phyloP scores from a whole-genome alignment of 1,140 invertebrate genomes.

The Eumeta japonica region DNA sequence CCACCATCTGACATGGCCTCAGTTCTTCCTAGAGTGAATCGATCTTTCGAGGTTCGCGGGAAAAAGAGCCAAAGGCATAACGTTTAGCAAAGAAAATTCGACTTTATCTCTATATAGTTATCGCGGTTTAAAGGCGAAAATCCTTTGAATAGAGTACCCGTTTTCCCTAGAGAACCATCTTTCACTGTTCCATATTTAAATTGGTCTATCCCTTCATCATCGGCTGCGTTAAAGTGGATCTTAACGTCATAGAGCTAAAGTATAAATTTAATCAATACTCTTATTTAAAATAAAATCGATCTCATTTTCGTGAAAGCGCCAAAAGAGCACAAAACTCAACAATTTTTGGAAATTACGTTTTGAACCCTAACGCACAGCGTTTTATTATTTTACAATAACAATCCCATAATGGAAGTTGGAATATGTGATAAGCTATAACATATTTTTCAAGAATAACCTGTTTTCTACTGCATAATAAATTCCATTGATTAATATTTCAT shows the following conservation, averaged over 20 bases:
- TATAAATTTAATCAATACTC: constrained; percentile 7
- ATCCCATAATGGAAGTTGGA: too few relatives aligned
- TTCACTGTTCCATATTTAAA: constrained; percentile 47
- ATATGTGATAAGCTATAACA: too few relatives aligned
- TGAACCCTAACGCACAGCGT: too few relatives aligned
- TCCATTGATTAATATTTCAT: too few relatives aligned
- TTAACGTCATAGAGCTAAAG: constrained; percentile 2
- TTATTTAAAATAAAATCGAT: constrained; percentile 49
- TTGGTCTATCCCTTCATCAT: constrained; percentile 33
- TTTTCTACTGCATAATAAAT: too few relatives aligned
- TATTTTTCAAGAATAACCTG: too few relatives aligned
- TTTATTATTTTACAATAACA: too few relatives aligned
- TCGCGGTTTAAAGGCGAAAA: constrained; percentile 14
- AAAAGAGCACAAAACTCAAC: too few relatives aligned
- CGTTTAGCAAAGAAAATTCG: constrained; percentile 16
- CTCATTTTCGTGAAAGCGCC: too few relatives aligned
- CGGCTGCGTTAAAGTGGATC: constrained; percentile 16
- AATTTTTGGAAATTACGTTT: too few relatives aligned
- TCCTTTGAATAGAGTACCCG: constrained; percentile 16
- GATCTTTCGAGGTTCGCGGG: constrained; percentile 24
- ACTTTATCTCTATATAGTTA: constrained; percentile 8
- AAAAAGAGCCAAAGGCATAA: constrained; percentile 23
- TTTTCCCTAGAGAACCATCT: constrained; percentile 55
- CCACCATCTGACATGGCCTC: constrained; percentile 27
- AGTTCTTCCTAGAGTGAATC: constrained; percentile 43